Evolutionary conservation across 1,140 invertebrate genomes (phyloP).

Genomic region (Hylaeus anthracinus): DNA sequence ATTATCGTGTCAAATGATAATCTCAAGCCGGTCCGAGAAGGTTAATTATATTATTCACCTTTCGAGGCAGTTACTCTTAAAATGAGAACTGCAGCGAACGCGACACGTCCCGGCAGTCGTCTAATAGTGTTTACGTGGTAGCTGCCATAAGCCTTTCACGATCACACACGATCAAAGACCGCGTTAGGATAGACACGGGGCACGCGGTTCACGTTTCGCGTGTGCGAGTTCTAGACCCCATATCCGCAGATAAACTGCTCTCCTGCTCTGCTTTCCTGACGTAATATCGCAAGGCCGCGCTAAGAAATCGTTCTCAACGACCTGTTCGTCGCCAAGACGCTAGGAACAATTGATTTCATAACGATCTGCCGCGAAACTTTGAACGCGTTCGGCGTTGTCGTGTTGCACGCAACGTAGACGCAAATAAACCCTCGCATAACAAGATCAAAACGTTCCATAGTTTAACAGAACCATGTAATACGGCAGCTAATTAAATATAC

Average conservation of each 20-base stretch:
- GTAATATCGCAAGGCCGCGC: slow-evolving; percentile 69
- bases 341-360: slow-evolving; percentile 46
- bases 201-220: slow-evolving; percentile 42
- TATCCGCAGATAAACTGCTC: slow-evolving; percentile 44
- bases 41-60: too few relatives aligned
- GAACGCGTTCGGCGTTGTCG: neutral
- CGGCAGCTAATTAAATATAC: too few relatives aligned
- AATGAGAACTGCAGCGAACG: neutral
- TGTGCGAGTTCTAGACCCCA: slow-evolving; percentile 6
- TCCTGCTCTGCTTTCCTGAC: slow-evolving; percentile 65
- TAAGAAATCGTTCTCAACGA: slow-evolving; percentile 48
- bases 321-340: slow-evolving; percentile 22
- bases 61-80: too few relatives aligned
- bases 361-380: slow-evolving; percentile 15
- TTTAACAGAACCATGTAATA: too few relatives aligned
- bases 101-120: neutral
- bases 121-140: slow-evolving; percentile 5
- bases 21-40: too few relatives aligned
- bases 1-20: too few relatives aligned
- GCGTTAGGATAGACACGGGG: slow-evolving; percentile 30
- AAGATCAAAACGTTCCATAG: too few relatives aligned
- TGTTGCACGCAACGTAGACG: too few relatives aligned
- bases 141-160: slow-evolving; percentile 48
- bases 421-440: too few relatives aligned
- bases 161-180: slow-evolving; percentile 42